Evolutionary conservation across 2,888 invertebrate species (phyloP).

Genomic region (Eulithis prunata): DNA sequence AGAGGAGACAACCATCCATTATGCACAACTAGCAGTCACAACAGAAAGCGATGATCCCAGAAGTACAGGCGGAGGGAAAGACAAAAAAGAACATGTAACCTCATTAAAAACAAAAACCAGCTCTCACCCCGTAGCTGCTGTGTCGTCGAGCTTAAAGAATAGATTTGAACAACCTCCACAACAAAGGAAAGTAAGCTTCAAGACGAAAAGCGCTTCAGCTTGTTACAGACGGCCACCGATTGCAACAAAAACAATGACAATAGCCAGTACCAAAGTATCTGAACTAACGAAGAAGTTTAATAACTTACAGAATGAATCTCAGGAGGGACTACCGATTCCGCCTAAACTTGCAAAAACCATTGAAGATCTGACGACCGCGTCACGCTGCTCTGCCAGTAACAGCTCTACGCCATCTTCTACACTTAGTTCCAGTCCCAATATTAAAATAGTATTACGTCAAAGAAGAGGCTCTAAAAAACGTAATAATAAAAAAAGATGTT

Average conservation of each 20-base stretch:
- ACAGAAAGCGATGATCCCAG: constrained; percentile 75
- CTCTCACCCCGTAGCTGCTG: constrained; percentile 49
- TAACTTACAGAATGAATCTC: constrained; percentile 82
- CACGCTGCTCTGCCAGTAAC: constrained; percentile 65
- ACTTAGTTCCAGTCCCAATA: constrained; percentile 76
- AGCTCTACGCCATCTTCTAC: constrained; percentile 79
- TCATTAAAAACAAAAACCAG: constrained; percentile 52
- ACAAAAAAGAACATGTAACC: constrained; percentile 42
- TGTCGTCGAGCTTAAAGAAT: constrained; percentile 59
- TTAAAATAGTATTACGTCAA: constrained; percentile 77
- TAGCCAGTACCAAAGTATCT: constrained; percentile 85
- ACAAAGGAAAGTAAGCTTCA: constrained; percentile 85
- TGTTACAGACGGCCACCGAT: constrained; percentile 74
- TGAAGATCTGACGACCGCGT: constrained; percentile 69
- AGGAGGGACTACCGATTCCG: constrained; percentile 74
- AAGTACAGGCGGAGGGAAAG: constrained; percentile 76
- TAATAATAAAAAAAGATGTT: constrained; percentile 77
- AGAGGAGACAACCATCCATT: constrained; percentile 63
- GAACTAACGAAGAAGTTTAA: constrained; percentile 89
- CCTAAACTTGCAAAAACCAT: constrained; percentile 83
- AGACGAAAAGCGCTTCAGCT: constrained; percentile 81
- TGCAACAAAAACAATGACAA: constrained; percentile 75
- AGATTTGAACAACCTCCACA: constrained; percentile 65
- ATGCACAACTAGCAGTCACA: constrained; percentile 74
- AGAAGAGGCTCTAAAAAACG: constrained; percentile 77